Evolutionary conservation across 2,113 vertebrate species (phyloP).

Genomic region (Prolemur simus): DNA sequence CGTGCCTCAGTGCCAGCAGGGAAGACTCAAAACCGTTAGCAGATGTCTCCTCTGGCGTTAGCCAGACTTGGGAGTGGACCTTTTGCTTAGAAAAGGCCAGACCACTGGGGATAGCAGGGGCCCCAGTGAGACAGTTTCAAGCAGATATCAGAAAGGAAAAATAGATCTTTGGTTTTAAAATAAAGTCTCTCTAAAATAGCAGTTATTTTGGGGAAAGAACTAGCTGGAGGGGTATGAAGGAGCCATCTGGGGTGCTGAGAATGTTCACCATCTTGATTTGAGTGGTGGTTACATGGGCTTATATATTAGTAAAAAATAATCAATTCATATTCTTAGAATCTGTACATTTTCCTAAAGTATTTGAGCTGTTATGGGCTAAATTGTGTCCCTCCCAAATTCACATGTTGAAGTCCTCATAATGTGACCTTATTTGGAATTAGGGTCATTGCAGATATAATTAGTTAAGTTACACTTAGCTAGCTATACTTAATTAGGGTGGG

Average conservation of each 20-base stretch:
- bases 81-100: neutral
- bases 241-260: neutral
- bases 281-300: neutral
- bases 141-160: neutral
- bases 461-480: neutral
- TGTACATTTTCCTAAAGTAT: neutral
- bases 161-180: neutral
- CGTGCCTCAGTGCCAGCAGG: rapidly evolving
- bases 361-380: neutral
- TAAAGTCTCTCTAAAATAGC: neutral
- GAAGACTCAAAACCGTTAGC: neutral
- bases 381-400: neutral
- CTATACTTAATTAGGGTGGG: neutral
- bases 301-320: neutral
- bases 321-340: too few species aligned
- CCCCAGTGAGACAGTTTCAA: neutral
- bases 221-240: neutral
- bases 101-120: rapidly evolving
- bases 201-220: neutral
- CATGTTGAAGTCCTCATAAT: neutral
- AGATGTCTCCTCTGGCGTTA: neutral
- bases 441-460: neutral
- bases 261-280: neutral
- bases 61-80: neutral
- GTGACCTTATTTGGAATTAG: neutral